Percentiles rank a stretch among this genome's conserved stretches.
These are phyloP conservation scores for Itoplectis maculator DNA, from an alignment of 2,888 invertebrate genomes.

Conservation along the genomic window DNA sequence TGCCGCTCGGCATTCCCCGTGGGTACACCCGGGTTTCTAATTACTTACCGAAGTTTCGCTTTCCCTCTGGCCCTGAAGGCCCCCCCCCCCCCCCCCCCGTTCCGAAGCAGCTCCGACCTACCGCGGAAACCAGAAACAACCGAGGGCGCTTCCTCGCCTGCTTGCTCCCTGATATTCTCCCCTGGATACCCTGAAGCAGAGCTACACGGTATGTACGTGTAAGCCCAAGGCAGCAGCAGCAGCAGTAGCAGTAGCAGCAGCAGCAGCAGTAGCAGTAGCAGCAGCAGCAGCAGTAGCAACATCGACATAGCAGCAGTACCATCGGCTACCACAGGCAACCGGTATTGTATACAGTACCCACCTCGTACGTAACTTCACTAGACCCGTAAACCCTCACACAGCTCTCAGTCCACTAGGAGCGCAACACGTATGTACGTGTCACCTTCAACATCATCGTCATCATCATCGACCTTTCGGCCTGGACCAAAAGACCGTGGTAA, in stretches of 20 bases:
- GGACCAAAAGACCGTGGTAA: background rate
- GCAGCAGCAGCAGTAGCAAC: background rate
- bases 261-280: background rate
- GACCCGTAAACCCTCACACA: background rate
- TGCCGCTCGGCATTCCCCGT: slow-evolving; percentile 44
- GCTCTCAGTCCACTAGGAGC: background rate
- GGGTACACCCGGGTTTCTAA: slow-evolving; percentile 62
- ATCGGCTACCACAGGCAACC: slow-evolving; percentile 19
- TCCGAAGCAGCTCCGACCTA: background rate
- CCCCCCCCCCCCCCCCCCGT: background rate
- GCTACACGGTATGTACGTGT: slow-evolving; percentile 17
- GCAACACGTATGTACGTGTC: slow-evolving; percentile 1
- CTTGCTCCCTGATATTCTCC: slow-evolving; percentile 46
- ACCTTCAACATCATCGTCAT: background rate
- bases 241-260: background rate
- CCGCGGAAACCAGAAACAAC: slow-evolving; percentile 54
- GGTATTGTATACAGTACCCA: background rate
- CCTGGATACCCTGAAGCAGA: slow-evolving; percentile 43
- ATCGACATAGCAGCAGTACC: background rate
- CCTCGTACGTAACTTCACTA: slow-evolving; percentile 15
- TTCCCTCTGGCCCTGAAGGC: slow-evolving; percentile 36
- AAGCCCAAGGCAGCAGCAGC: slow-evolving; percentile 14
- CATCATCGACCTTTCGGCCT: background rate
- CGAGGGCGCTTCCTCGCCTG: slow-evolving; percentile 34
- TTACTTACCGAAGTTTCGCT: slow-evolving; percentile 65